phyloP scores from a whole-genome alignment of 1,140 invertebrate species.

The Luehdorfia chinensis region DNA sequence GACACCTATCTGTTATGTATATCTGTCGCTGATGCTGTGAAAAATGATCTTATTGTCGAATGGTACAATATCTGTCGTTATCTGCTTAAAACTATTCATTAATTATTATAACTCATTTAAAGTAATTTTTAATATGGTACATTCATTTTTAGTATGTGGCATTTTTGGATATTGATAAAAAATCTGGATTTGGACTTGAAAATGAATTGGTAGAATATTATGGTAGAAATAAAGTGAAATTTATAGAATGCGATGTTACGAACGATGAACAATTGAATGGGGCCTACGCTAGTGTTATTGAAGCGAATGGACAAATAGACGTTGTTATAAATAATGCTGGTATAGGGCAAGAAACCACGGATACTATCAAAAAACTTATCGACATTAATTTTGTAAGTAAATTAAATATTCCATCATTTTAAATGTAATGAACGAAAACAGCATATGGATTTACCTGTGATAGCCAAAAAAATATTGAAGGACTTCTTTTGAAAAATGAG shows the following conservation, averaged over 20 bases:
- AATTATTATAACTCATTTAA: too few species aligned
- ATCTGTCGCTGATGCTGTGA: too few species aligned
- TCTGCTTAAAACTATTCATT: too few species aligned
- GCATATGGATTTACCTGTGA: too few species aligned
- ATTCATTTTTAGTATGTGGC: conserved; percentile 26
- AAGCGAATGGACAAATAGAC: conserved; percentile 78
- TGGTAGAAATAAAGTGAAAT: conserved; percentile 35
- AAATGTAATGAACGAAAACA: too few species aligned
- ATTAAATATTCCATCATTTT: neutral
- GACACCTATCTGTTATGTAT: too few species aligned
- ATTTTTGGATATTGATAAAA: conserved; percentile 24
- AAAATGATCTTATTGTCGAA: too few species aligned
- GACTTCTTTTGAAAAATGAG: too few species aligned
- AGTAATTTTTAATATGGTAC: too few species aligned
- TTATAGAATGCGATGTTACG: conserved; percentile 80
- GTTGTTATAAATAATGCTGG: conserved; percentile 83
- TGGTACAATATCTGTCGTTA: too few species aligned
- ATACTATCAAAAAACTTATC: conserved; percentile 36
- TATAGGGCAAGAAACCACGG: conserved; percentile 38
- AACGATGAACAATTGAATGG: conserved; percentile 78
- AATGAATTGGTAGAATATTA: conserved; percentile 27
- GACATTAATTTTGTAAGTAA: conserved; percentile 50
- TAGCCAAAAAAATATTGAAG: too few species aligned
- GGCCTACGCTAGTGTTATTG: conserved; percentile 77
- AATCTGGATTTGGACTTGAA: conserved; percentile 21